Percentiles rank a stretch among this genome's conserved stretches.
Conservation (phyloP, 2,888 invertebrate genomes). For the Melanostoma mellinum region DNA sequence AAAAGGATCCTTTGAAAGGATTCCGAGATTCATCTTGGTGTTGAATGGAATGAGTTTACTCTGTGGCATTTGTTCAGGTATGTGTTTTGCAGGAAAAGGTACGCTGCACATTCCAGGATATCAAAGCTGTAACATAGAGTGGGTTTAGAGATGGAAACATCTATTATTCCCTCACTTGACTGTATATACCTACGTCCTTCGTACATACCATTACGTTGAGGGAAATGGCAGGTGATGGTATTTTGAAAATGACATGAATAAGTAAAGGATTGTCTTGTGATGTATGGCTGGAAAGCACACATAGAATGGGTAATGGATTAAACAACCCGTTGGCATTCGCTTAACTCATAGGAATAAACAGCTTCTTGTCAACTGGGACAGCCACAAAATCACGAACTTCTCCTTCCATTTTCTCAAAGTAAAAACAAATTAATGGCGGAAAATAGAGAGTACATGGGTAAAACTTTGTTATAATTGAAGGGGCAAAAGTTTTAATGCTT, state of each 20-base stretch:
- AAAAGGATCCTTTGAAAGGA: slow-evolving; percentile 36
- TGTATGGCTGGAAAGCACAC: slow-evolving; percentile 28
- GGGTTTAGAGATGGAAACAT: slow-evolving; percentile 18
- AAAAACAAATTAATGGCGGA: background rate
- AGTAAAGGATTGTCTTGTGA: slow-evolving; percentile 30
- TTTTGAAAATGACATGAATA: slow-evolving; percentile 45
- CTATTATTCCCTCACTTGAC: slow-evolving; percentile 8
- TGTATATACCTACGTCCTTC: background rate
- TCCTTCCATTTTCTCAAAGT: background rate
- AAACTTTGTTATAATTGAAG: background rate
- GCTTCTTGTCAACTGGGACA: no score
- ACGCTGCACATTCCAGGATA: slow-evolving; percentile 12
- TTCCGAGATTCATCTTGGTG: slow-evolving; percentile 32
- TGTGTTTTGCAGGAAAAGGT: slow-evolving; percentile 4
- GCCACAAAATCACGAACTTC: background rate
- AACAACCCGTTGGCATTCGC: slow-evolving; percentile 7
- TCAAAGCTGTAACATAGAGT: background rate
- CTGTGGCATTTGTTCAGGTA: slow-evolving; percentile 15
- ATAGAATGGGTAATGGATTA: slow-evolving; percentile 37
- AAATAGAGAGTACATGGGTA: slow-evolving; percentile 3
- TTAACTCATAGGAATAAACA: background rate
- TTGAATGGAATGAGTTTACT: slow-evolving; percentile 11
- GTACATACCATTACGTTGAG: background rate
- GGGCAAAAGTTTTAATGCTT: background rate
- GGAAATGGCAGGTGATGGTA: slow-evolving; percentile 4